phyloP scores from a whole-genome alignment of 37 sponge, comb jelly and placozoan genomes.

The Agelas oroides region DNA sequence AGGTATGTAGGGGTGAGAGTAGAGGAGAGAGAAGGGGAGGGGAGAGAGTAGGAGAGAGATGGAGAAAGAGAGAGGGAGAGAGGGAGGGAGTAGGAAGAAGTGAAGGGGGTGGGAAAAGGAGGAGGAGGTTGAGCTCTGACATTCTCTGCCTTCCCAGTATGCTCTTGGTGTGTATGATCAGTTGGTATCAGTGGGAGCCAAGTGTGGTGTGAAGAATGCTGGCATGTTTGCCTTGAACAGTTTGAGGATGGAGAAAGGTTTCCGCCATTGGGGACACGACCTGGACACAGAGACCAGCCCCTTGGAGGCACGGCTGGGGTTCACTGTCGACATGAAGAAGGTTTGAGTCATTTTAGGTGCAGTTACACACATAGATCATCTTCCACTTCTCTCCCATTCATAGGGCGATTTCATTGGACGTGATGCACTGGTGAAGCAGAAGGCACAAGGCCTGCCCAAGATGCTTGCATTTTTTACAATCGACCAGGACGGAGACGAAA shows the following conservation, averaged over 20 bases:
- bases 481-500: slow-evolving; percentile 15
- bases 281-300: slow-evolving; percentile 75
- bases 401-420: slow-evolving; percentile 75
- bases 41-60: neutral
- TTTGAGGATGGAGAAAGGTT: slow-evolving; percentile 81
- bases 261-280: slow-evolving; percentile 77
- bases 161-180: slow-evolving; percentile 59
- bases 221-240: slow-evolving; percentile 82
- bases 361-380: neutral
- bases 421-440: slow-evolving; percentile 67
- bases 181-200: slow-evolving; percentile 54
- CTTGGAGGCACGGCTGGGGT: slow-evolving; percentile 79
- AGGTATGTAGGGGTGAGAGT: slow-evolving; percentile 21
- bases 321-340: slow-evolving; percentile 67
- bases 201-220: slow-evolving; percentile 57
- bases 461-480: slow-evolving; percentile 63
- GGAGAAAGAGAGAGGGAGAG: neutral
- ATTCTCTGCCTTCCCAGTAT: slow-evolving; percentile 23
- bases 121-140: too few species aligned
- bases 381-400: neutral
- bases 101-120: too few species aligned
- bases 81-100: neutral
- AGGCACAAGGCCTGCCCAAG: slow-evolving; percentile 50
- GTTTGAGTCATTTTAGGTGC: slow-evolving; percentile 2
- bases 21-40: neutral